Base-by-base conservation (phyloP, 2,888 invertebrate species). In the Globia sparganii region DNA sequence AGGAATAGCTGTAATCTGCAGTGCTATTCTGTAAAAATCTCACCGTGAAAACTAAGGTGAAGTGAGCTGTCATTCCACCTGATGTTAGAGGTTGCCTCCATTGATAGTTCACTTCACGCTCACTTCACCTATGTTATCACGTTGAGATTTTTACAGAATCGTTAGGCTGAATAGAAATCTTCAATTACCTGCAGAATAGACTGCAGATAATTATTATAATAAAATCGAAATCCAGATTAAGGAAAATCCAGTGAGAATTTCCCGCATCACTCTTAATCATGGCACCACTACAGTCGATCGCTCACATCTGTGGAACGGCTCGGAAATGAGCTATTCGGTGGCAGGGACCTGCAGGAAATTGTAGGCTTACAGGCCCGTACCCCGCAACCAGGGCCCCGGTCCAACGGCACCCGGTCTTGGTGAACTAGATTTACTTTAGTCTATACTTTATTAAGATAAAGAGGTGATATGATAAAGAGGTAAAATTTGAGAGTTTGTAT, bases 321-420 rank as follows among this genome's bases (percentile, higher is more conserved):
- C 90, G 91, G 91, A 91, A 91, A 91, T 91, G 90, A 91, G 91
- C 91, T 90, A 90, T 90, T 90, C 87, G 87, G 86, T 86, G 84
- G 81, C 82, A 74, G 86, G 65, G 84, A 84, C 79, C 84, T 87
- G 86, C 79, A 87, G 90, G 90, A 91, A 91, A 91, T 91, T 91
- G 91, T 88, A 88, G 86, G 88, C 87, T 86, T 90, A 86, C 86
- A 83, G 74, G 72, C 78, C 77, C 62, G 28, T 62, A 31, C 73
- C 72, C 75, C 68, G 65, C 83, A 72, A 75, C 77, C 80, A 80
- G 78, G 53, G n/a, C 58, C 75, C 73, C 65, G 76, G 80, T 74
- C 69, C 56, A 68, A 49, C 72, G 34, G 76, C 76, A 68, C 68
- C 62, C 61, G 67, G 65, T 66, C 70, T 66, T 61, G 69, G 59